Evolutionary conservation across 2,888 invertebrate genomes (phyloP), one percentile per base, ranked within the genome.

Genomic region (Hirtodrosophila histrioides): DNA sequence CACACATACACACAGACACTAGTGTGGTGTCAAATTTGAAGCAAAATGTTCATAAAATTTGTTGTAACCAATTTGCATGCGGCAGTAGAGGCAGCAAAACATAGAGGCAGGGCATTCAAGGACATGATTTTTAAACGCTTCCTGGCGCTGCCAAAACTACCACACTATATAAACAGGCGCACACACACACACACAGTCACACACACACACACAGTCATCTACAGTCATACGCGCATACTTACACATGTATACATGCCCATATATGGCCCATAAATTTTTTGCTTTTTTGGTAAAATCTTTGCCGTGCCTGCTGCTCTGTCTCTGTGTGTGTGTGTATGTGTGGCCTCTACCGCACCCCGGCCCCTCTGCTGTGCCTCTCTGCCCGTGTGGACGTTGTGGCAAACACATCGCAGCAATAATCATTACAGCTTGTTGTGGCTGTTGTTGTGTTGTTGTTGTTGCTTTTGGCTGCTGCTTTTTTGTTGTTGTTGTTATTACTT

Each of bases 341-440:
- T 17, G 12, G 27, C 33, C 27, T 33, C 57, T 11, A 24, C 57
- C 40, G 12, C 11, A 31, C 31, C 9, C 9, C 17, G 39, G 12
- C n/a, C 45, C 29, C 37, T 41, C n/a, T 12, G 39, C 27, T 41
- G 17, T 6, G 35, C 37, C 53, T 11, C n/a, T 27, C 41, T 29
- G 24, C 62, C 45, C 65, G 57, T 58, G 75, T 64, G 81, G 76
- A 76, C 78, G 74, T 78, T 84, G 82, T 81, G 81, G 85, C 81
- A 84, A 81, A 81, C 84, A 84, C 84, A 84, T 79, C 60, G 83
- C 75, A 83, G 82, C 82, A 83, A 83, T 83, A 83, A 83, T 83
- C 82, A 83, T 83, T 86, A 80, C 84, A 63, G 78, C 85, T 72
- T 80, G 76, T 78, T 81, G 84, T 75, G 75, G 73, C 67, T 71